Evolutionary conservation across 2,113 vertebrate species (phyloP), one percentile per base, ranked within the genome.

Genomic region (Amblyopsis rosae): DNA sequence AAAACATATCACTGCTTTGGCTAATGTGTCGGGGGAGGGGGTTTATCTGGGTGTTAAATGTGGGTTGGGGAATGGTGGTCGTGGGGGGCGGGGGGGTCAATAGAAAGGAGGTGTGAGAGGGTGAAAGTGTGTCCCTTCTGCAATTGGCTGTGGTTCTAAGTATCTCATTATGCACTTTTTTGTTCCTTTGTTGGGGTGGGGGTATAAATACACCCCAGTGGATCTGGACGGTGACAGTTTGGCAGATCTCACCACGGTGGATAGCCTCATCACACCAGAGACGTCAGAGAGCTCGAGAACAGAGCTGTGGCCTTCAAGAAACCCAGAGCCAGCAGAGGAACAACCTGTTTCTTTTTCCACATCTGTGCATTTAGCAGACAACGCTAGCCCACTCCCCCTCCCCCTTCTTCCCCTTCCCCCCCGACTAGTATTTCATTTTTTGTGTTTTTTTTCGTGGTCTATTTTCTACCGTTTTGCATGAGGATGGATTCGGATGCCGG

Each of bases 131-230:
- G 83, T 86, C 90, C 85, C 89, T 79, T 90, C 90, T 90, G 88
- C 90, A 89, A 94, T 92, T 93, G 93, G 92, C 85, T 88, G 85
- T 67, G 67, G 78, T 82, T 88, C 86, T 88, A 89, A 88, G 87
- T 90, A 87, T 91, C 88, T 91, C 90, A 93, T 93, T 93, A 92
- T 92, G 90, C 92, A 6, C 62, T 64, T 87, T 90, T 90, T 94
- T 94, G 93, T 92, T 92, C 92, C 87, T 92, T 94, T 94, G 93
- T 94, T 88, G 81, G 6, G 71, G 33, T 53, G 45, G 79, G 59
- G 32, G 75, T 93, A 94, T 94, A 94, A 93, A 94, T 92, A 69
- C 80, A 86, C 76, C 80, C 80, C 81, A 80, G 70, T 53, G 47
- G 81, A 81, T 74, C 84, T 81, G 67, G 41, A 79, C 72, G 61